phyloP scores from a whole-genome alignment of 2,797 vertebrate genomes.

The Halcyon leucocephala region DNA sequence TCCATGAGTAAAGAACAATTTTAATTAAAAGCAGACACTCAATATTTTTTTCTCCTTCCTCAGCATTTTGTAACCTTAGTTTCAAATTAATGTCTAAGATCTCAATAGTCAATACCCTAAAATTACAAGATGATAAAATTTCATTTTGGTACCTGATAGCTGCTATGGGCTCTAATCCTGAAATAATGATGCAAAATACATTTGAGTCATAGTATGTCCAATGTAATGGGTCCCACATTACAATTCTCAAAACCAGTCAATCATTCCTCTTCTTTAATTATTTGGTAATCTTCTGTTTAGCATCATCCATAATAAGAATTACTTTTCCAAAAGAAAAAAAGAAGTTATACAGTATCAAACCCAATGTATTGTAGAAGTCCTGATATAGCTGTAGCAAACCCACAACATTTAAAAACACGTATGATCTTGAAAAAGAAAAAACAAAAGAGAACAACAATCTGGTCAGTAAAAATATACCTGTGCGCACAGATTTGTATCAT shows the following conservation, averaged over 20 bases:
- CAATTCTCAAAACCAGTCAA: not conserved
- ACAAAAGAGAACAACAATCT: not conserved
- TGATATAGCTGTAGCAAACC: not conserved
- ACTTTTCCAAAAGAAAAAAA: not conserved
- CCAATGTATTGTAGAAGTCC: not conserved
- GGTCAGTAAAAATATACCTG: not conserved
- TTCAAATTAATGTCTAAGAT: not conserved
- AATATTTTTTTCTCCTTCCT: not conserved
- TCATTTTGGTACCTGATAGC: not conserved
- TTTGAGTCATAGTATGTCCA: not conserved
- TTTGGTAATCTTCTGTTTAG: not conserved
- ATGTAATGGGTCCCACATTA: fast-evolving
- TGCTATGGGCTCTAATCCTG: not conserved
- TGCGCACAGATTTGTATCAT: not conserved
- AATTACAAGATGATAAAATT: not conserved
- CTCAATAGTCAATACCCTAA: not conserved
- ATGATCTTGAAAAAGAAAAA: not conserved
- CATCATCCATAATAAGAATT: not conserved
- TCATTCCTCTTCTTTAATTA: not conserved
- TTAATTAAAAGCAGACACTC: not conserved
- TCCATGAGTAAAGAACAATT: not conserved
- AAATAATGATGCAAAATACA: not conserved
- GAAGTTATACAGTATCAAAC: not conserved
- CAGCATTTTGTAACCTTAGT: not conserved
- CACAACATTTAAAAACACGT: not conserved